These are phyloP conservation scores for Lepus americanus DNA, from an alignment of 2,113 vertebrate species.

Conservation along the genomic window DNA sequence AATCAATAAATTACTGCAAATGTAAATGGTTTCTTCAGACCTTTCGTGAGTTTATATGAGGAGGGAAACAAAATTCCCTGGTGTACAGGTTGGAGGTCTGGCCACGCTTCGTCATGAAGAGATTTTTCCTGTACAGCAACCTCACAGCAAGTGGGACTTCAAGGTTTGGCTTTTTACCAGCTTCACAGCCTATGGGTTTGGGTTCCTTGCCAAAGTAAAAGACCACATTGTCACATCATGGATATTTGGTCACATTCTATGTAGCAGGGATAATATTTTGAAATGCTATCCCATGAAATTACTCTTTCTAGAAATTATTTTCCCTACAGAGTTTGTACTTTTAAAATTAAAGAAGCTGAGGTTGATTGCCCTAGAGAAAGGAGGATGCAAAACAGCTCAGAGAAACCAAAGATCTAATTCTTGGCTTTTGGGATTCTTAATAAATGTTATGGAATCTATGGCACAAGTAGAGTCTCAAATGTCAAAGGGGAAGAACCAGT, in stretches of 20 bases:
- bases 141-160: background rate
- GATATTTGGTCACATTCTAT: background rate
- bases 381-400: background rate
- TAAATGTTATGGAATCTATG: background rate
- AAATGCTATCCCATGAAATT: background rate
- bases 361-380: background rate
- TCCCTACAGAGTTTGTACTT: background rate
- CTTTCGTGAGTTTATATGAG: background rate
- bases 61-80: background rate
- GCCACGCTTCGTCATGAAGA: background rate
- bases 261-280: background rate
- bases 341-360: background rate
- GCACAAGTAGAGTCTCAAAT: background rate
- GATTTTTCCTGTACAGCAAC: background rate
- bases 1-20: conserved; percentile 2
- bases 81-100: background rate
- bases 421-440: conserved; percentile 2
- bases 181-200: background rate
- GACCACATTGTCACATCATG: background rate
- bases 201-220: background rate
- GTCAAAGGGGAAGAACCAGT: background rate
- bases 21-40: background rate
- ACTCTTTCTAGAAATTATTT: conserved; percentile 7
- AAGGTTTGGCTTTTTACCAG: background rate
- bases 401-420: background rate